Evolutionary conservation across 2,113 vertebrate species (phyloP), one percentile per base, ranked within the genome.

Genomic region (Syngnathus scovelli): DNA sequence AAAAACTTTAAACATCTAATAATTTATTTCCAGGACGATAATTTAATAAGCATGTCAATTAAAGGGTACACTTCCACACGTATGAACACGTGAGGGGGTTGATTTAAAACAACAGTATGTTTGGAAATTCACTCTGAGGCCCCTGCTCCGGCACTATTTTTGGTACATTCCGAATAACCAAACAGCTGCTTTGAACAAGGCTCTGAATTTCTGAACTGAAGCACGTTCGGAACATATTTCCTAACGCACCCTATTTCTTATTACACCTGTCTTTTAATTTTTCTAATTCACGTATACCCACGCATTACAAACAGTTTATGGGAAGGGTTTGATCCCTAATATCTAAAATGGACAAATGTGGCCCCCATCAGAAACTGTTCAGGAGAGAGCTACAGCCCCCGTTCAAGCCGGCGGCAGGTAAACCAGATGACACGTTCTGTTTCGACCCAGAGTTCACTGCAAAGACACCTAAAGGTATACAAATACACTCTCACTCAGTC

Each of bases 371-470:
- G 96, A 96, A 95, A 90, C 87, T 99, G 70, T 98, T 92, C 89
- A 92, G 94, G 85, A 92, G 92, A 89, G 96, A 99, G 86, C 94
- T 97, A 55, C 94, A 95, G 67, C 96, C 96, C 75, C 96, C 95
- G 0, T 99, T 98, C 84, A 97, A 95, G 87, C 96, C 96, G 69
- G 94, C 95, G 72, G 93, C 94, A 83, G 96, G 96, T 80, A 98
- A 97, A 87, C 94, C 96, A 78, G 96, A 98, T 76, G 95, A 98
- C 85, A 98, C 96, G 3, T 98, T 98, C 89, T 99, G 95, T 89
- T 99, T 99, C 62, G 96, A 99, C 91, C 95, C 96, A 23, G 96
- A 99, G 88, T 99, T 98, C 91, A 99, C 96, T 70, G 95, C 95
- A 81, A 99, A 98, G 94, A 99, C 95, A 44, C 96, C 96, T 78